Evolutionary conservation across 2,888 invertebrate species (phyloP).

Genomic region (Pocota personata): DNA sequence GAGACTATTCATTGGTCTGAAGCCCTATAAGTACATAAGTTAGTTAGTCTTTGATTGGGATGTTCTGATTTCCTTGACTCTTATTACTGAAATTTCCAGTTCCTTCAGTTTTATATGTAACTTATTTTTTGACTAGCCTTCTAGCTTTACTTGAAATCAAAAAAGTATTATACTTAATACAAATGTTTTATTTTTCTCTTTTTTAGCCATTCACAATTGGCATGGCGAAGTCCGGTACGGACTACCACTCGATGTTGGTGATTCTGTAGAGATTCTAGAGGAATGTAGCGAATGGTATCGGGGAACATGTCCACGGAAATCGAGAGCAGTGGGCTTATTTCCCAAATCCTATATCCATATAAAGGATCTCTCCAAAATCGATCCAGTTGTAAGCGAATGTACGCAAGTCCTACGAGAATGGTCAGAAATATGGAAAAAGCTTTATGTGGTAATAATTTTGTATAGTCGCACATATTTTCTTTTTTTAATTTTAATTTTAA

Average conservation of each 20-base stretch:
- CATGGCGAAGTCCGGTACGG: constrained; percentile 91
- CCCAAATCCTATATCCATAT: constrained; percentile 93
- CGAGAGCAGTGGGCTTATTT: constrained; percentile 87
- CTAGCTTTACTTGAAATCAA: no score
- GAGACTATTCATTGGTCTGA: no score
- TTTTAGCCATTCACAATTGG: constrained; percentile 94
- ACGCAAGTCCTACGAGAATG: constrained; percentile 96
- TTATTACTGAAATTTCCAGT: no score
- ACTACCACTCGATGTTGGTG: constrained; percentile 94
- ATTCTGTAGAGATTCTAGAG: constrained; percentile 95
- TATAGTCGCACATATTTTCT: background rate
- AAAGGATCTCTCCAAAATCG: constrained; percentile 93
- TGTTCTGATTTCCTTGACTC: no score
- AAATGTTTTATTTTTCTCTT: background rate
- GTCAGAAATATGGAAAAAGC: constrained; percentile 95
- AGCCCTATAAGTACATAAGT: no score
- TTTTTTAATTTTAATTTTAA: background rate
- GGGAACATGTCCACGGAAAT: constrained; percentile 92
- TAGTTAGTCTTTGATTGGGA: no score
- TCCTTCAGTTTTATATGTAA: no score
- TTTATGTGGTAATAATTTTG: constrained; percentile 90
- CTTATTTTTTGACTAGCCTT: no score
- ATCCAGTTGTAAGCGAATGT: constrained; percentile 95
- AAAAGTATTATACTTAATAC: no score
- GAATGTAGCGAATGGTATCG: constrained; percentile 93